phyloP scores from a whole-genome alignment of 1,140 invertebrate species.

The Drosophila tropicalis region DNA sequence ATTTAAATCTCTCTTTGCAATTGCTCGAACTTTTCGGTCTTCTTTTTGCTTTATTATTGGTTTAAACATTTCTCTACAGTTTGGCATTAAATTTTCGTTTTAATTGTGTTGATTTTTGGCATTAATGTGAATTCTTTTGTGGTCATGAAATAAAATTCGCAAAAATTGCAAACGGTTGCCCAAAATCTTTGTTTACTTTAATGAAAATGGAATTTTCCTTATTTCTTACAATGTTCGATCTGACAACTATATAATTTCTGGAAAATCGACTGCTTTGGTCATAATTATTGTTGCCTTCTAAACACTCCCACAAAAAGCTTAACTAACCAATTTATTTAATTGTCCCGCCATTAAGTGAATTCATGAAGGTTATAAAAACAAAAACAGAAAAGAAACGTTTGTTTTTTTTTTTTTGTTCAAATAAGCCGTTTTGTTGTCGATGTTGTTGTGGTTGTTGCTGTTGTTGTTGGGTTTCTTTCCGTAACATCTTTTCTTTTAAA shows the following conservation, averaged over 20 bases:
- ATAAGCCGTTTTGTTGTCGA: conserved; percentile 7
- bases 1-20: neutral
- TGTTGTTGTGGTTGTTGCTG: neutral
- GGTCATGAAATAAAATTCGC: neutral
- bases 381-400: neutral
- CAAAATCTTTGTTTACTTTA: neutral
- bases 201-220: too few relatives aligned
- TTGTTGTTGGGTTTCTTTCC: conserved; percentile 1
- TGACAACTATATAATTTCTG: too few relatives aligned
- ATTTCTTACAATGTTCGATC: too few relatives aligned
- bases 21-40: too few relatives aligned
- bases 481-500: conserved; percentile 17
- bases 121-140: neutral
- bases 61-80: neutral
- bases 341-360: conserved; percentile 11
- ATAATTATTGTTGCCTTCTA: neutral
- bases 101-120: neutral
- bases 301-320: conserved; percentile 3
- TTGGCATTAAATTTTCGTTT: neutral
- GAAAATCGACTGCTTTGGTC: too few relatives aligned
- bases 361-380: conserved; percentile 1
- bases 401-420: neutral
- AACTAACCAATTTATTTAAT: conserved; percentile 22
- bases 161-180: neutral
- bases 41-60: neutral